Evolutionary conservation across 2,888 invertebrate species (phyloP).

Genomic region (Lasioglossum morio): DNA sequence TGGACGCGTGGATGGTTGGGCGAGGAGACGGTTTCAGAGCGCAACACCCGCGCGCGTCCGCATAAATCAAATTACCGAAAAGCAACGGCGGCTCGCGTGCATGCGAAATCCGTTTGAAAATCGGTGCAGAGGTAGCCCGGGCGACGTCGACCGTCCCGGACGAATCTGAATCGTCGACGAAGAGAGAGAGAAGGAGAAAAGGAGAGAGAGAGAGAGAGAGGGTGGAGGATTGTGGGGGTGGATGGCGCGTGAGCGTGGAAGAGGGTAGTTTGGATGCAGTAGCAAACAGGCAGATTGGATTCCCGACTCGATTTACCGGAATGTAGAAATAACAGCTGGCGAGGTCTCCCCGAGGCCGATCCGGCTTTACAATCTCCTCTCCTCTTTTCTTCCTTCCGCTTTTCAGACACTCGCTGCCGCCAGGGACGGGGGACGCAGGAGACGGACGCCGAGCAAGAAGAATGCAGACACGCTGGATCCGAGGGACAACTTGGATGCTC

Average conservation of each 20-base stretch:
- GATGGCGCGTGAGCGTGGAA: constrained; percentile 43
- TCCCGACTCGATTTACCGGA: constrained; percentile 81
- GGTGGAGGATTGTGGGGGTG: background rate
- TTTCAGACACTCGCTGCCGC: constrained; percentile 48
- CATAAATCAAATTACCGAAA: constrained; percentile 65
- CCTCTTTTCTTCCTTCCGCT: constrained; percentile 62
- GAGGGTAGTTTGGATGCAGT: constrained; percentile 70
- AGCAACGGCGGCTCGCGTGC: constrained; percentile 50
- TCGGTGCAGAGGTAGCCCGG: constrained; percentile 14
- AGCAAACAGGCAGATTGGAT: constrained; percentile 81
- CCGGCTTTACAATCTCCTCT: constrained; percentile 76
- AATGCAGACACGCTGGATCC: constrained; percentile 56
- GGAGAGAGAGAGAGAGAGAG: background rate
- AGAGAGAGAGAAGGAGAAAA: constrained; percentile 29
- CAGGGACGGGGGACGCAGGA: background rate
- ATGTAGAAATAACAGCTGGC: constrained; percentile 80
- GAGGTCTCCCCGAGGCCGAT: constrained; percentile 73
- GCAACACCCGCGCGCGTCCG: constrained; percentile 22
- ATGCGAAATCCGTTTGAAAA: constrained; percentile 46
- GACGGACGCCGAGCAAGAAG: constrained; percentile 42
- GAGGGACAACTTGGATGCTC: constrained; percentile 52
- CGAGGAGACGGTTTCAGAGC: constrained; percentile 1
- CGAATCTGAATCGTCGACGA: constrained; percentile 30
- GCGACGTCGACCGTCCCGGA: constrained; percentile 8
- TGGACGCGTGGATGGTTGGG: constrained; percentile 14